Conservation (phyloP, 2,797 vertebrate species). For the Rousettus madagascariensis region DNA sequence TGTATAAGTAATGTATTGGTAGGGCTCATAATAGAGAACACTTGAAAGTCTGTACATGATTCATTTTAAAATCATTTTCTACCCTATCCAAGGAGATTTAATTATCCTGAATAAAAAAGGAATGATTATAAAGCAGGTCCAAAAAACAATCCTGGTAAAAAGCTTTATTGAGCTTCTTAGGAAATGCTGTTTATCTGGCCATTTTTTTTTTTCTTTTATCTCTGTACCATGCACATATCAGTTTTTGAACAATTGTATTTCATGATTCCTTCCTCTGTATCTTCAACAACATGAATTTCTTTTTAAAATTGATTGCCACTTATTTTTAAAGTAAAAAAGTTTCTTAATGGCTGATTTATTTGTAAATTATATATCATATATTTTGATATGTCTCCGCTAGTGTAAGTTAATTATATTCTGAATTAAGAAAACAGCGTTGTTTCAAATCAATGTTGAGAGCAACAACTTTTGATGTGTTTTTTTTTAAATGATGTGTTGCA, state of each 20-base stretch:
- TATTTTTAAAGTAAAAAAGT: background rate
- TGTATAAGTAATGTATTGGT: background rate
- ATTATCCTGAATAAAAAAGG: background rate
- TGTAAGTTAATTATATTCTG: background rate
- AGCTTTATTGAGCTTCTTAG: background rate
- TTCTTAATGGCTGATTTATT: background rate
- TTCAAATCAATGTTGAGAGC: background rate
- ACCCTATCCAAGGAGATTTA: background rate
- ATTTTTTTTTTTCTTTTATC: background rate
- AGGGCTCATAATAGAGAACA: background rate
- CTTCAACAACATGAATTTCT: slow-evolving; percentile 19
- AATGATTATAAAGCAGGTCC: background rate
- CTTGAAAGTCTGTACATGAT: background rate
- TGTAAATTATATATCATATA: background rate
- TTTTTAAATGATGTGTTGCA: background rate
- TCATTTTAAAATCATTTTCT: slow-evolving; percentile 2
- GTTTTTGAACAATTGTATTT: background rate
- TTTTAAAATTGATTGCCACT: background rate
- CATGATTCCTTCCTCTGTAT: background rate
- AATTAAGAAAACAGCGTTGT: background rate
- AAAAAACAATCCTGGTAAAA: background rate
- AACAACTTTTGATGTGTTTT: background rate
- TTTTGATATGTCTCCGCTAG: background rate
- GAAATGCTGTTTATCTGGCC: background rate
- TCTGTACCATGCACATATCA: background rate